These are phyloP conservation scores for Gymnoscopelus microlampas DNA, from an alignment of 2,797 vertebrate species.

Conservation along the genomic window DNA sequence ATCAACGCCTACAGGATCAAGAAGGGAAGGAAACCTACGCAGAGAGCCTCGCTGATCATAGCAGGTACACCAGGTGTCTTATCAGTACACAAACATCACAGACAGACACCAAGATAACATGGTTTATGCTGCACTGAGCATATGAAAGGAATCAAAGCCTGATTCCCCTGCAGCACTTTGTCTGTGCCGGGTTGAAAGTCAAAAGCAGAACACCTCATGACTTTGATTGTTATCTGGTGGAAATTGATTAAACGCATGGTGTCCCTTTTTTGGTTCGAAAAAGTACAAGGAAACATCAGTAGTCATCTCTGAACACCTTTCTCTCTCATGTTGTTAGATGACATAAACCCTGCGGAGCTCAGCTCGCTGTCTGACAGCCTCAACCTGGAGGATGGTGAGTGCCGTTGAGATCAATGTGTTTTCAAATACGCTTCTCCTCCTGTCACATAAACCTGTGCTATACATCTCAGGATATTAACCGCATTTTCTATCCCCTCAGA, in stretches of 20 bases:
- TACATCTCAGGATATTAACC: not conserved
- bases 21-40: slow-evolving; percentile 88
- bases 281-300: slow-evolving; percentile 11
- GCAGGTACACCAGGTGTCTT: slow-evolving; percentile 80
- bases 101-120: not conserved
- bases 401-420: not conserved
- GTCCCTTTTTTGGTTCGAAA: slow-evolving; percentile 13
- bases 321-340: slow-evolving; percentile 82
- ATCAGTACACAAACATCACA: not conserved
- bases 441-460: not conserved
- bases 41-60: slow-evolving; percentile 86
- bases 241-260: slow-evolving; percentile 6
- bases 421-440: slow-evolving; percentile 3
- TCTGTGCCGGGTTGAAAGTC: slow-evolving; percentile 1
- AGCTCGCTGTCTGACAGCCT: slow-evolving; percentile 94
- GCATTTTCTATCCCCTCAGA: slow-evolving; percentile 44
- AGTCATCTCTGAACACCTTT: slow-evolving; percentile 25
- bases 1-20: slow-evolving; percentile 90
- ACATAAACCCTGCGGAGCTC: slow-evolving; percentile 89
- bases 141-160: slow-evolving; percentile 1
- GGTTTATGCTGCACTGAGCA: slow-evolving; percentile 8
- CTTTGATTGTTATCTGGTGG: not conserved
- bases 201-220: slow-evolving; percentile 1
- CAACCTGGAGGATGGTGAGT: slow-evolving; percentile 91
- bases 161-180: not conserved